A percentile compares a stretch with the other conserved stretches of the same genome.
These are phyloP conservation scores for Nymphalis urticae DNA, from an alignment of 2,888 invertebrate species.

Conservation along the genomic window DNA sequence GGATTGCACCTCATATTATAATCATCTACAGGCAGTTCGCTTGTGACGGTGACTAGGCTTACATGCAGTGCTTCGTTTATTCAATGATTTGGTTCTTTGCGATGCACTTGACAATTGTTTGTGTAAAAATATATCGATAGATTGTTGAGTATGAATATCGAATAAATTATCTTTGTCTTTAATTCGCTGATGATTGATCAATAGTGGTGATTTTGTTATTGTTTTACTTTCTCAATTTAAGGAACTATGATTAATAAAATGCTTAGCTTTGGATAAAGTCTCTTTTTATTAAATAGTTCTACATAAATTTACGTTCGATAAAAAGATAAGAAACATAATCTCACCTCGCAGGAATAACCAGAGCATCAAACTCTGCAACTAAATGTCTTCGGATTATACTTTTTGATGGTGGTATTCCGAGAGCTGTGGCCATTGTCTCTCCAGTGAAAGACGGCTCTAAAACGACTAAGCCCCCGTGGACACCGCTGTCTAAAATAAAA, in stretches of 20 bases:
- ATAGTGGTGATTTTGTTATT: constrained; percentile 16
- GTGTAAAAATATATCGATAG: constrained; percentile 19
- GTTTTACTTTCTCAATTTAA: constrained; percentile 6
- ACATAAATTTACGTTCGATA: neutral
- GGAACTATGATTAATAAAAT: constrained; percentile 18
- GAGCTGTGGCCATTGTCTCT: constrained; percentile 95
- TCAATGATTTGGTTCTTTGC: constrained; percentile 33
- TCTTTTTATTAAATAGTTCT: constrained; percentile 4
- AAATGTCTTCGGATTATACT: constrained; percentile 96
- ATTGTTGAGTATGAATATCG: constrained; percentile 21
- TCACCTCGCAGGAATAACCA: constrained; percentile 95
- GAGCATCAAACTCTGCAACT: constrained; percentile 93
- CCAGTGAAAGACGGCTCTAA: constrained; percentile 96
- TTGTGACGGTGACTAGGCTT: constrained; percentile 53
- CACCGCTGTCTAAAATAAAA: constrained; percentile 89
- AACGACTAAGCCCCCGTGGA: constrained; percentile 96
- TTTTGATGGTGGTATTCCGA: constrained; percentile 95
- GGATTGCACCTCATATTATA: constrained; percentile 81
- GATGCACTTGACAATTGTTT: constrained; percentile 23
- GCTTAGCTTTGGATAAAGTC: constrained; percentile 10
- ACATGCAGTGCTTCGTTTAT: constrained; percentile 59
- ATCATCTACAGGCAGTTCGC: constrained; percentile 77
- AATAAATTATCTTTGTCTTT: constrained; percentile 26
- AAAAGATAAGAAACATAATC: constrained; percentile 39
- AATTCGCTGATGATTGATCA: neutral